Conservation (phyloP, 2,888 invertebrate species). For the Aphrophora alni region DNA sequence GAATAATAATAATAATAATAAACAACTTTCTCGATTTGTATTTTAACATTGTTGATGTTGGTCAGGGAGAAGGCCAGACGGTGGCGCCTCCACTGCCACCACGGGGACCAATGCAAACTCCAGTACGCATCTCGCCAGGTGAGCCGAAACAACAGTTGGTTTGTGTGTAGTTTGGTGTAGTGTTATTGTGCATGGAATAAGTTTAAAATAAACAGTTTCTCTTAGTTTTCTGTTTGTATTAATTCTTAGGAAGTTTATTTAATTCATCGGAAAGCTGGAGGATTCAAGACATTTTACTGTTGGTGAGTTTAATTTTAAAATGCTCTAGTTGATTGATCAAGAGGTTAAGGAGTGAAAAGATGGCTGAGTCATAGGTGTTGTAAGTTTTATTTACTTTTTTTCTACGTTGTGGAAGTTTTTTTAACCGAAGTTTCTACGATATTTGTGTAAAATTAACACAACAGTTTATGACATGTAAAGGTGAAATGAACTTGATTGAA, state of each 20-base stretch:
- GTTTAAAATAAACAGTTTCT: background rate
- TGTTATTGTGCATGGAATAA: conserved; percentile 14
- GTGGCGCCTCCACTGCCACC: conserved; percentile 45
- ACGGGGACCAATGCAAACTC: conserved; percentile 41
- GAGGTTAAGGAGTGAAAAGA: background rate
- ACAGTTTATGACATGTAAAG: too few species aligned
- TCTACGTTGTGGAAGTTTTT: background rate
- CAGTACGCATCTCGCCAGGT: conserved; percentile 31
- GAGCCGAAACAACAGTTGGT: background rate
- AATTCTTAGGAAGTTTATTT: background rate
- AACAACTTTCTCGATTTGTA: background rate
- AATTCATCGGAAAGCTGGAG: conserved; percentile 28
- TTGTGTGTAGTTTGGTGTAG: background rate
- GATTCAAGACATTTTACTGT: conserved; percentile 15
- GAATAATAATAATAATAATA: background rate
- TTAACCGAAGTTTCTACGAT: too few species aligned
- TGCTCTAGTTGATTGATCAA: background rate
- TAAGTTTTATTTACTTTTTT: background rate
- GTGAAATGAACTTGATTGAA: too few species aligned
- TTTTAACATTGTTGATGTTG: background rate
- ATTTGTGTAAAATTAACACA: too few species aligned
- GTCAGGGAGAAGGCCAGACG: conserved; percentile 35
- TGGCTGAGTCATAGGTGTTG: background rate
- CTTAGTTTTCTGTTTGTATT: background rate
- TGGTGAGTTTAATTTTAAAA: background rate